Percentiles rank a stretch among this genome's conserved stretches.
These are phyloP conservation scores for Chanos chanos DNA, from an alignment of 2,797 vertebrate species.

Conservation along the genomic window DNA sequence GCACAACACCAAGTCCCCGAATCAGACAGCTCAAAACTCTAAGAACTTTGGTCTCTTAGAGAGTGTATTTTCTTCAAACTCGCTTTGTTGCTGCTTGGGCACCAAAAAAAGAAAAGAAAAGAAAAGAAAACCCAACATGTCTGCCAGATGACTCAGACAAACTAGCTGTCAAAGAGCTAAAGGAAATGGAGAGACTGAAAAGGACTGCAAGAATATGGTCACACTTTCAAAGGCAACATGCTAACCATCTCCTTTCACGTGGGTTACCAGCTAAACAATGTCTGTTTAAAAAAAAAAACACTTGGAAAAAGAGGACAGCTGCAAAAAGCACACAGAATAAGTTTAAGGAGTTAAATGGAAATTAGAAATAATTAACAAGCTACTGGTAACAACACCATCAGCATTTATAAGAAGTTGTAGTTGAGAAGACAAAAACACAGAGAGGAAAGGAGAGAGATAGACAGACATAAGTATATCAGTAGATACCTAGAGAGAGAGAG, in stretches of 20 bases:
- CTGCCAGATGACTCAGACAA: background rate
- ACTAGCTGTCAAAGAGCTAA: background rate
- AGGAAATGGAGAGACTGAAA: background rate
- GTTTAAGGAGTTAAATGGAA: too few relatives aligned
- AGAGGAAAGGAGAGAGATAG: background rate
- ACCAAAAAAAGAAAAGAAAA: too few relatives aligned
- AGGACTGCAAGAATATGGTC: background rate
- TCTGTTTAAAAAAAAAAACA: background rate
- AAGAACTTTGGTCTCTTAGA: too few relatives aligned
- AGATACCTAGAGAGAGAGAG: background rate
- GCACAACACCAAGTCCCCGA: too few relatives aligned
- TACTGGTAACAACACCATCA: too few relatives aligned
- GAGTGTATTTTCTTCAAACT: too few relatives aligned
- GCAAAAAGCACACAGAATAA: too few relatives aligned
- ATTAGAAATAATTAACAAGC: too few relatives aligned
- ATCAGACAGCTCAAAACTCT: too few relatives aligned
- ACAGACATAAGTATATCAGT: background rate
- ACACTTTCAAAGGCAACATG: background rate
- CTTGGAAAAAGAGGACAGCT: background rate
- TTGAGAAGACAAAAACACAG: background rate
- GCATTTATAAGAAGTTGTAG: background rate
- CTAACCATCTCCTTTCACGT: background rate
- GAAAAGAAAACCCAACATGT: too few relatives aligned
- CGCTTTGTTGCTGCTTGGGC: too few relatives aligned
- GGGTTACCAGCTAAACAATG: background rate